Evolutionary conservation across 2,888 invertebrate species (phyloP).

Genomic region (Melanotus villosus): DNA sequence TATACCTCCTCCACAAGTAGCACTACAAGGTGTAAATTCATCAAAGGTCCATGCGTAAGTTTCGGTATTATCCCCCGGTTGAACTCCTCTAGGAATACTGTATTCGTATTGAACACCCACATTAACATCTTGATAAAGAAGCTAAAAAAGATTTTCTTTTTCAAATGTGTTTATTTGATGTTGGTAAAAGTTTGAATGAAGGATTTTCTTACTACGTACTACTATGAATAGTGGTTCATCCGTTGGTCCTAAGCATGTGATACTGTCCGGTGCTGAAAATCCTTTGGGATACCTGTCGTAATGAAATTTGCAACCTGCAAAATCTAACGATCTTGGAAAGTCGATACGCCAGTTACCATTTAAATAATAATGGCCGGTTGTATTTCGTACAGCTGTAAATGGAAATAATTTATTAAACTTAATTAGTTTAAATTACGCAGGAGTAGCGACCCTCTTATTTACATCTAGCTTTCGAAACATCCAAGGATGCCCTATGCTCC

Average conservation of each 20-base stretch:
- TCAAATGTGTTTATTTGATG: neutral
- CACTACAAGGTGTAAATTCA: constrained; percentile 85
- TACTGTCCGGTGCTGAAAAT: constrained; percentile 86
- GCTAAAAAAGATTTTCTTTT: constrained; percentile 68
- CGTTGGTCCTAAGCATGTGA: constrained; percentile 90
- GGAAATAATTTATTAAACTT: too few species aligned
- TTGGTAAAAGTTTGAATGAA: neutral
- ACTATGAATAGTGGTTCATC: constrained; percentile 90
- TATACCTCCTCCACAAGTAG: constrained; percentile 95
- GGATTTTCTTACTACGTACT: constrained; percentile 70
- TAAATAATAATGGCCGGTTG: constrained; percentile 87
- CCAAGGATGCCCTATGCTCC: too few species aligned
- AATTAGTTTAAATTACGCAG: too few species aligned
- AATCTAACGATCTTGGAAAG: constrained; percentile 84
- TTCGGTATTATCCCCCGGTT: constrained; percentile 77
- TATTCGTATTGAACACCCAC: constrained; percentile 92
- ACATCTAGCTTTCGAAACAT: too few species aligned
- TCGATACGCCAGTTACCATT: constrained; percentile 97
- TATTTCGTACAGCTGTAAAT: constrained; percentile 84
- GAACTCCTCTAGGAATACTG: constrained; percentile 83
- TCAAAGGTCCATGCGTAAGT: constrained; percentile 88
- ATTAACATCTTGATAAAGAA: constrained; percentile 86
- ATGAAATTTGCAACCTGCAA: constrained; percentile 89
- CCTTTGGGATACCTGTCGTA: constrained; percentile 89
- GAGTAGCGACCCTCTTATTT: too few species aligned